Evolutionary conservation across 2,888 invertebrate genomes (phyloP).

Genomic region (Limnephilus auricula): DNA sequence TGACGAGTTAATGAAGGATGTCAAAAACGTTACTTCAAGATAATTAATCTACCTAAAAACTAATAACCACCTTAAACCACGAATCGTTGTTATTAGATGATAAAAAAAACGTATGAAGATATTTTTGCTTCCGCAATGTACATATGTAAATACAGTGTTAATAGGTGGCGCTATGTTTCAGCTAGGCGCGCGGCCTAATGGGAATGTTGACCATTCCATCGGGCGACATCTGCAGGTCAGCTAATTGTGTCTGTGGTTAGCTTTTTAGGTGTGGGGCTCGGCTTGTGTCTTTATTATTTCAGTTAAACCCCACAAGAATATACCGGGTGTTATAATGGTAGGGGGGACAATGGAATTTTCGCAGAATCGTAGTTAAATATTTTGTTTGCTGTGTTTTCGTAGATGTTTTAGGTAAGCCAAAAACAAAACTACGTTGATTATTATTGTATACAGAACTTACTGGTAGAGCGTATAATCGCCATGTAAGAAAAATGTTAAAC

Average conservation of each 20-base stretch:
- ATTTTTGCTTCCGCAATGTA: neutral
- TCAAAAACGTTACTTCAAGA: too few relatives aligned
- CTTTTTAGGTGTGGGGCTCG: conserved; percentile 43
- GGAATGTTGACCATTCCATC: conserved; percentile 51
- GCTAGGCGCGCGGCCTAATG: conserved; percentile 22
- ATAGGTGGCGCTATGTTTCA: conserved; percentile 6
- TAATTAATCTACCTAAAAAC: too few relatives aligned
- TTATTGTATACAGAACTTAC: too few relatives aligned
- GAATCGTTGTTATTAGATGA: too few relatives aligned
- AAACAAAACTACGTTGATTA: neutral
- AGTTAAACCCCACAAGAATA: conserved; percentile 6
- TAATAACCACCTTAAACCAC: too few relatives aligned
- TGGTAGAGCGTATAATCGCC: too few relatives aligned
- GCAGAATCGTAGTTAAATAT: neutral
- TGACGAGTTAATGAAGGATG: neutral
- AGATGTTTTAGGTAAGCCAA: neutral
- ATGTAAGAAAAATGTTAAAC: too few relatives aligned
- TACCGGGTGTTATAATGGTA: neutral
- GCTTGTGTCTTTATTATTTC: conserved; percentile 62
- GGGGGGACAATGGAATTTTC: neutral
- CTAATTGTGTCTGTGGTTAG: conserved; percentile 60
- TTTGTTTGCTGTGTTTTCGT: neutral
- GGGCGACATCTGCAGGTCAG: conserved; percentile 58
- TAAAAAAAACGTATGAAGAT: neutral
- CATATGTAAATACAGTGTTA: neutral